A percentile compares a stretch with the other conserved stretches of the same genome.
Conservation (phyloP, 2,888 invertebrate genomes). For the Adelphocoris suturalis region DNA sequence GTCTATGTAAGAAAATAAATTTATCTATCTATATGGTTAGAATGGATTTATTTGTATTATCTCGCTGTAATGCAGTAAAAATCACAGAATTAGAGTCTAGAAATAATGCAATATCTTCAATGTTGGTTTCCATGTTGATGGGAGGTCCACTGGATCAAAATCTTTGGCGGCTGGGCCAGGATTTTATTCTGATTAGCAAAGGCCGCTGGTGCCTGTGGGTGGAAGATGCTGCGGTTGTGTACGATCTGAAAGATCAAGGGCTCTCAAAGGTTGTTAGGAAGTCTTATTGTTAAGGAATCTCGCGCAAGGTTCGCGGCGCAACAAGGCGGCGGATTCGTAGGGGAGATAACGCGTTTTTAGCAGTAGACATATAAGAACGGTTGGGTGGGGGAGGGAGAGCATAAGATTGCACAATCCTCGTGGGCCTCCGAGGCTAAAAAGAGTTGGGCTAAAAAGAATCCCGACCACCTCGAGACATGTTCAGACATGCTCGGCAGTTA, state of each 20-base stretch:
- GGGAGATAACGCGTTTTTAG: conserved; percentile 1
- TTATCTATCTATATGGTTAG: too few species aligned
- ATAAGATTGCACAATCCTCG: background rate
- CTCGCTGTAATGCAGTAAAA: too few species aligned
- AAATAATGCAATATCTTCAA: too few species aligned
- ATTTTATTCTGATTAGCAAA: too few species aligned
- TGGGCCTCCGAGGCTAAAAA: background rate
- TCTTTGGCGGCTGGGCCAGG: too few species aligned
- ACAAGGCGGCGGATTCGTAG: background rate
- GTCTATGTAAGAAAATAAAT: too few species aligned
- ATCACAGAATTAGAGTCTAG: too few species aligned
- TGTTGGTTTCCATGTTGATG: too few species aligned
- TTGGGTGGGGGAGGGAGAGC: background rate
- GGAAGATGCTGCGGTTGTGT: background rate
- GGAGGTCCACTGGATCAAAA: too few species aligned
- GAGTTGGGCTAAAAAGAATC: conserved; percentile 24
- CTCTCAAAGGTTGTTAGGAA: background rate
- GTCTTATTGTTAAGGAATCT: background rate
- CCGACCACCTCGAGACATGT: background rate
- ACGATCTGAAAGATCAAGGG: background rate
- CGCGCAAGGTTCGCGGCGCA: background rate
- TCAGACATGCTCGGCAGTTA: conserved; percentile 29
- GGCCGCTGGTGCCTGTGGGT: background rate
- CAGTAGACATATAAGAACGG: background rate
- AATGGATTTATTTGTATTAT: too few species aligned